A percentile compares a stretch with the other conserved stretches of the same genome.
These are phyloP conservation scores for Archaeoteleia sp. DNA, from an alignment of 2,888 invertebrate species.

Conservation along the genomic window DNA sequence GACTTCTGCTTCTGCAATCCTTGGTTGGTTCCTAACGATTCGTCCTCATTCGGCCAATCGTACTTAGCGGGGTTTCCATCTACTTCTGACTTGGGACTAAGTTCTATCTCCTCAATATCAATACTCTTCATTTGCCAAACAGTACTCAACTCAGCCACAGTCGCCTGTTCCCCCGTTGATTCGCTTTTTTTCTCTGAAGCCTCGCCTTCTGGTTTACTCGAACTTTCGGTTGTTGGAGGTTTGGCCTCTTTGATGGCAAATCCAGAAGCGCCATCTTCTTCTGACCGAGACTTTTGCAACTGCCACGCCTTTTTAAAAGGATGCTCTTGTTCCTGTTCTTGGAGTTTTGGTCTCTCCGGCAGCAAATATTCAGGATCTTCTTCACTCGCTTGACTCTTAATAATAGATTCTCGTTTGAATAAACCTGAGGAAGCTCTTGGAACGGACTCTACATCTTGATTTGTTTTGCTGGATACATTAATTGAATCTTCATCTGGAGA, in stretches of 20 bases:
- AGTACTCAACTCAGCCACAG: slow-evolving; percentile 43
- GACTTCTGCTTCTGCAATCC: slow-evolving; percentile 55
- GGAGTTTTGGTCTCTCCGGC: slow-evolving; percentile 70
- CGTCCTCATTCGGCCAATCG: slow-evolving; percentile 62
- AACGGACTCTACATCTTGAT: slow-evolving; percentile 42
- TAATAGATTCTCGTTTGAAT: slow-evolving; percentile 71
- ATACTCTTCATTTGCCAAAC: slow-evolving; percentile 47
- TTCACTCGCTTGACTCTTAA: slow-evolving; percentile 73
- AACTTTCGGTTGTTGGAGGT: slow-evolving; percentile 30
- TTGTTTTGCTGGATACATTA: slow-evolving; percentile 47
- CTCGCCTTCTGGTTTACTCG: slow-evolving; percentile 23
- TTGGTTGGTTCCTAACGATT: slow-evolving; percentile 52
- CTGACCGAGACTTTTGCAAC: slow-evolving; percentile 71
- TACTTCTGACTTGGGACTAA: slow-evolving; percentile 49
- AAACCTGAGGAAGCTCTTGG: slow-evolving; percentile 61
- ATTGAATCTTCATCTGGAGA: slow-evolving; percentile 60
- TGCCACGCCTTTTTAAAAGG: slow-evolving; percentile 74
- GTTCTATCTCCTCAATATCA: slow-evolving; percentile 59
- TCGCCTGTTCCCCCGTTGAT: slow-evolving; percentile 31
- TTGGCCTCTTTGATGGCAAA: slow-evolving; percentile 61
- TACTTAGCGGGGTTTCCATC: too few species aligned
- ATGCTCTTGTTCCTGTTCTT: slow-evolving; percentile 72
- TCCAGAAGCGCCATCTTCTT: slow-evolving; percentile 67
- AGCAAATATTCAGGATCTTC: slow-evolving; percentile 72
- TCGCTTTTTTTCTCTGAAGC: slow-evolving; percentile 13